Conservation (phyloP, 2,797 vertebrate species). For the Sebastes miniatus region DNA sequence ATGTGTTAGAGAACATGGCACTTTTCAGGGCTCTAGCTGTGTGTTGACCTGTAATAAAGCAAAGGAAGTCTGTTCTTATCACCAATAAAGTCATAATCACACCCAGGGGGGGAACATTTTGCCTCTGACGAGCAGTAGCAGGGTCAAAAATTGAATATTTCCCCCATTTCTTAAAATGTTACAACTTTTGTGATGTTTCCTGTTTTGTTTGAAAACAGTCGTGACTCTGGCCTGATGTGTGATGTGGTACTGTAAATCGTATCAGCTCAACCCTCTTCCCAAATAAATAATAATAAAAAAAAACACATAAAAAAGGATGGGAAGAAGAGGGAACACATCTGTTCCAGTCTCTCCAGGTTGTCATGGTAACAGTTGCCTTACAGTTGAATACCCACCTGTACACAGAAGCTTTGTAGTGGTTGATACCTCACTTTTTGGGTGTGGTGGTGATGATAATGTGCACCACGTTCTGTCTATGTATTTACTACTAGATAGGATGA, state of each 20-base stretch:
- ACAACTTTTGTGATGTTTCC: slow-evolving; percentile 69
- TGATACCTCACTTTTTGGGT: slow-evolving; percentile 76
- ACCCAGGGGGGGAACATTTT: slow-evolving; percentile 31
- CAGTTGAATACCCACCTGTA: slow-evolving; percentile 78
- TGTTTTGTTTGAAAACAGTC: slow-evolving; percentile 68
- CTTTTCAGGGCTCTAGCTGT: slow-evolving; percentile 22
- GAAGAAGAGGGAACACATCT: slow-evolving; percentile 51
- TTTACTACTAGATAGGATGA: slow-evolving; percentile 77
- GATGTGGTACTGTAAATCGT: slow-evolving; percentile 69
- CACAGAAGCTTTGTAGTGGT: slow-evolving; percentile 78
- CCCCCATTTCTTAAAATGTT: slow-evolving; percentile 45
- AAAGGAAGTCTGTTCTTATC: slow-evolving; percentile 29
- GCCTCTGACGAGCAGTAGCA: slow-evolving; percentile 50
- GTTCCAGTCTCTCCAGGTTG: slow-evolving; percentile 71
- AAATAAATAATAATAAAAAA: not conserved
- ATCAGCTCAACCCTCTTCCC: slow-evolving; percentile 57
- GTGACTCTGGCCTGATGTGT: slow-evolving; percentile 70
- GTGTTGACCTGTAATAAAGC: slow-evolving; percentile 29
- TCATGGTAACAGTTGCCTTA: slow-evolving; percentile 86
- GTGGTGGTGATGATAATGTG: slow-evolving; percentile 66
- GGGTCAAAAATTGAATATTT: slow-evolving; percentile 34
- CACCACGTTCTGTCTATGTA: slow-evolving; percentile 78
- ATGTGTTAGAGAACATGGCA: slow-evolving; percentile 10
- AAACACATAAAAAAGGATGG: slow-evolving; percentile 7
- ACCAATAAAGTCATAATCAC: slow-evolving; percentile 39